Percentiles rank a stretch among this genome's conserved stretches.
Conservation (phyloP, 2,113 vertebrate species). For the Sakesphorus luctuosus region DNA sequence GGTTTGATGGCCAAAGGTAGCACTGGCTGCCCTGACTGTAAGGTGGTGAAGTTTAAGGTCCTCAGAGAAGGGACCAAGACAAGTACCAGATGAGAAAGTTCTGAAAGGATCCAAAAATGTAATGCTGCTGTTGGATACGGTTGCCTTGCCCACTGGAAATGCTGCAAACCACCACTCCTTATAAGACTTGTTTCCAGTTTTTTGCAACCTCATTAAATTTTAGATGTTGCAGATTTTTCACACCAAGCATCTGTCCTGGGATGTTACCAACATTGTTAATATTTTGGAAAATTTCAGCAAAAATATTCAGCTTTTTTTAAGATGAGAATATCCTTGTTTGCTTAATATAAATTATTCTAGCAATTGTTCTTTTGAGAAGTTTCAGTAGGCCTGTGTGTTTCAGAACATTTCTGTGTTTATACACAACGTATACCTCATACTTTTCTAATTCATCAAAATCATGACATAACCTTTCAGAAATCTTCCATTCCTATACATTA, state of each 20-base stretch:
- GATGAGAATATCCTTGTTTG: background rate
- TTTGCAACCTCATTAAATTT: background rate
- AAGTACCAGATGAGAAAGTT: background rate
- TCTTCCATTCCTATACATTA: background rate
- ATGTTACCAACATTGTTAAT: background rate
- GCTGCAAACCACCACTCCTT: background rate
- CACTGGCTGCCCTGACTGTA: background rate
- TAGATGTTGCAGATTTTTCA: background rate
- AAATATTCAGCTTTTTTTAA: background rate
- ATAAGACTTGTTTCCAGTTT: background rate
- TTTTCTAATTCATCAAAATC: background rate
- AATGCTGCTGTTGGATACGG: background rate
- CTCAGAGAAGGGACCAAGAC: background rate
- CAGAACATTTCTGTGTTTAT: background rate
- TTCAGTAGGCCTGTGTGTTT: background rate
- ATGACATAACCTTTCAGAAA: background rate
- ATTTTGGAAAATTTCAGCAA: background rate
- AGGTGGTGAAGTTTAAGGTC: background rate
- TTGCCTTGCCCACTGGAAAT: background rate
- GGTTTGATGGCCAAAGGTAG: background rate
- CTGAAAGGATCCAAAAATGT: background rate
- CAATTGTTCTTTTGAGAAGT: background rate
- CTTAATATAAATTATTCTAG: background rate
- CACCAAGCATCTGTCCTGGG: background rate
- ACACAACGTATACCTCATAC: background rate